These are phyloP conservation scores for Ferdinandea cuprea DNA, from an alignment of 2,888 invertebrate species.

Conservation along the genomic window DNA sequence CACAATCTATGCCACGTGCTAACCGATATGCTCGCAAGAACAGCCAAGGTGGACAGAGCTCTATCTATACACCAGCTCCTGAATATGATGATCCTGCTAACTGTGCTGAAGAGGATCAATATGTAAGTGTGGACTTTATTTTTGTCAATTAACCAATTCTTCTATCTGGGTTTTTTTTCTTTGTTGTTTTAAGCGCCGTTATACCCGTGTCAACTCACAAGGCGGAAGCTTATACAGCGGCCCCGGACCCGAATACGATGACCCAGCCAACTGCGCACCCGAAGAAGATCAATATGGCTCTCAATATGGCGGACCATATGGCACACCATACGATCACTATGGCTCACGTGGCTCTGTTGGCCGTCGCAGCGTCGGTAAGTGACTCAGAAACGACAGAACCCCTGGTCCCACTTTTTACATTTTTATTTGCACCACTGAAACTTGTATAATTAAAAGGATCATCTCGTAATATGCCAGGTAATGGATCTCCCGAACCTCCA, in stretches of 20 bases:
- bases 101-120: slow-evolving; percentile 95
- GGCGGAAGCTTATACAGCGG: slow-evolving; percentile 86
- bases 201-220: slow-evolving; percentile 88
- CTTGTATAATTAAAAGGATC: slow-evolving; percentile 79
- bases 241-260: slow-evolving; percentile 94
- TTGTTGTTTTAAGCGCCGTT: slow-evolving; percentile 84
- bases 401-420: slow-evolving; percentile 35
- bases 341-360: slow-evolving; percentile 93
- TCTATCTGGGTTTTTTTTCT: background rate
- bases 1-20: slow-evolving; percentile 93
- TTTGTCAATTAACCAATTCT: no score
- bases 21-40: slow-evolving; percentile 89
- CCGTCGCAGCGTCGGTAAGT: slow-evolving; percentile 85
- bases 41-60: slow-evolving; percentile 92
- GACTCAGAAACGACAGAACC: background rate
- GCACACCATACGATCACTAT: slow-evolving; percentile 95
- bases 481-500: slow-evolving; percentile 87
- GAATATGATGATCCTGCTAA: slow-evolving; percentile 97
- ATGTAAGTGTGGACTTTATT: slow-evolving; percentile 85
- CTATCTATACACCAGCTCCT: slow-evolving; percentile 91
- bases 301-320: slow-evolving; percentile 89
- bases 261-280: slow-evolving; percentile 95
- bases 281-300: slow-evolving; percentile 96
- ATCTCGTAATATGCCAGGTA: slow-evolving; percentile 82
- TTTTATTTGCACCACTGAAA: slow-evolving; percentile 35